Evolutionary conservation across 2,888 invertebrate species (phyloP), one percentile per base, ranked within the genome.

Genomic region (Oscheius sp.): DNA sequence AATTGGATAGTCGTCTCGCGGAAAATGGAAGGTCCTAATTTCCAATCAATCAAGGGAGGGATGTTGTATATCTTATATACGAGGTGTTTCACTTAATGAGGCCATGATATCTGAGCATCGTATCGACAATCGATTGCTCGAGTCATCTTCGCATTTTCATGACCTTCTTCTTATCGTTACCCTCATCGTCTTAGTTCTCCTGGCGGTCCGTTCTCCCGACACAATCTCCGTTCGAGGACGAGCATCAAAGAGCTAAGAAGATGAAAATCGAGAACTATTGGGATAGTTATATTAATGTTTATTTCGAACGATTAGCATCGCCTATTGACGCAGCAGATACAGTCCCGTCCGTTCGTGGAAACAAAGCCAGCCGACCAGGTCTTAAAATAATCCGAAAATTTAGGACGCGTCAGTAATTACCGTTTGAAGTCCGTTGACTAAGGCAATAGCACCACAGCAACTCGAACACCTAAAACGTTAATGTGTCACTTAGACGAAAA

Each of bases 321-420:
- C 30, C 49, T 47, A 49, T 62, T 62, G 62, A 62, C 44, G 45
- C 65, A 65, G 41, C 65, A 65, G 6, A 65, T 41, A 26, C 65
- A 65, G 41, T 65, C 65, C 0, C n/a, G 28, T 38, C 28, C 36
- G 41, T 65, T 65, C 20, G 28, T 32, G 0, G 65, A 65, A n/a
- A 28, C 9, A 26, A 65, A 65, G 28, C 65, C 65, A 54, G 65
- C 24, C 12, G 65, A 26, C 45, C 33, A 33, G 28, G 47, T 49
- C 33, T 45, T n/a, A n/a, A 41, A 57, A 54, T 28, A 30, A 54
- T 54, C 26, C 9, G 32, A 8, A 2, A 24, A 28, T 24, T 9
- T 26, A 30, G 26, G 17, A 36, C 6, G 5, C 9, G 17, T 45
- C 45, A 47, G 2, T 47, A 5, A 5, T 20, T 24, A 47, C 47